Conservation (phyloP, 2,797 vertebrate species). For the Alectoris magna region DNA sequence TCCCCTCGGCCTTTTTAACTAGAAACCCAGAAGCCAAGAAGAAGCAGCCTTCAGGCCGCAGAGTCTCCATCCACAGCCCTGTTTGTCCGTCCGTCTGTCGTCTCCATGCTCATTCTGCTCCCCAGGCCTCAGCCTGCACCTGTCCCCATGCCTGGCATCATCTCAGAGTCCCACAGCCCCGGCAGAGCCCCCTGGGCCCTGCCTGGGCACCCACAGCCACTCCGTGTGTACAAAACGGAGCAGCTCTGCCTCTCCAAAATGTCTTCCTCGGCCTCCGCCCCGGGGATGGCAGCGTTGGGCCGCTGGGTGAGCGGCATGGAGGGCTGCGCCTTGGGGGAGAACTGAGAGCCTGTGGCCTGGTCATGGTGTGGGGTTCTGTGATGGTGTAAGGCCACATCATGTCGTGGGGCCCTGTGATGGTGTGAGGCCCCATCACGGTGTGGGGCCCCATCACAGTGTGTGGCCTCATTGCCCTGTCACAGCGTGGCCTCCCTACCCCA, state of each 20-base stretch:
- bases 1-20: conserved; percentile 69
- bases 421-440: background rate
- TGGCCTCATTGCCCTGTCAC: rapidly evolving
- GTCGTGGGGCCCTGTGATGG: rapidly evolving
- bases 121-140: background rate
- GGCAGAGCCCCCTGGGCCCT: background rate
- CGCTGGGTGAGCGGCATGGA: rapidly evolving
- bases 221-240: rapidly evolving
- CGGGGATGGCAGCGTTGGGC: rapidly evolving
- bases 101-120: conserved; percentile 55
- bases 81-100: conserved; percentile 18
- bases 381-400: no score
- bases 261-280: background rate
- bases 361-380: background rate
- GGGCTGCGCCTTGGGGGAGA: background rate
- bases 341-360: no score
- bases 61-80: conserved; percentile 47
- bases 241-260: background rate
- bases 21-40: conserved; percentile 71
- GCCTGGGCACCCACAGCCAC: background rate
- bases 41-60: conserved; percentile 19
- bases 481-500: rapidly evolving
- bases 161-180: background rate
- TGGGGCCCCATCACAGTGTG: no score
- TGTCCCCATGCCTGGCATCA: background rate